Evolutionary conservation across 1,140 invertebrate species (phyloP).

Genomic region (Papilio helenus): DNA sequence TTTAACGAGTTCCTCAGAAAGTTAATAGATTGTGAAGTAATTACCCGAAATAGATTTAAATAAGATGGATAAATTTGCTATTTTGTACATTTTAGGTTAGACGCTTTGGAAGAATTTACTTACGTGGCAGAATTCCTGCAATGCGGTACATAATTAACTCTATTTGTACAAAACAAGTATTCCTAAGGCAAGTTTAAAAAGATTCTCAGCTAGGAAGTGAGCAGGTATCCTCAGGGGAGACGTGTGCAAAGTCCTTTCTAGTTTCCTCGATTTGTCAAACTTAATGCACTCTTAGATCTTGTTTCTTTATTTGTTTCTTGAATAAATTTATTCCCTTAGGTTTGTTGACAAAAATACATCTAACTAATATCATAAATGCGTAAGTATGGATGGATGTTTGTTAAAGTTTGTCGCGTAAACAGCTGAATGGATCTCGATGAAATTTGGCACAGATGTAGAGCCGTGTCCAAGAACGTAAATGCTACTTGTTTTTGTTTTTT

Average conservation of each 20-base stretch:
- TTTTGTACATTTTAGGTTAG: no score
- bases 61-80: no score
- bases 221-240: background rate
- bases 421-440: no score
- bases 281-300: background rate
- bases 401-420: no score
- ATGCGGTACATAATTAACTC: background rate
- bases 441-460: no score
- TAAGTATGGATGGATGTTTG: no score
- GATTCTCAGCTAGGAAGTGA: background rate
- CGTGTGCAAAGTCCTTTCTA: background rate
- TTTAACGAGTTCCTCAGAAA: background rate
- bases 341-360: background rate
- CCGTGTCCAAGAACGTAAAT: no score
- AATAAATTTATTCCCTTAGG: background rate
- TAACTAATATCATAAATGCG: no score
- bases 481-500: no score
- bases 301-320: background rate
- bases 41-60: background rate
- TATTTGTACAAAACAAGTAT: background rate
- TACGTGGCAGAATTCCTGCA: conserved; percentile 12
- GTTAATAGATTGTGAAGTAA: background rate
- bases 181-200: background rate
- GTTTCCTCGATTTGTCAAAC: conserved; percentile 6
- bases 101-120: no score